These are phyloP conservation scores for Scaptomyza graminum DNA, from an alignment of 1,140 invertebrate genomes.

Conservation along the genomic window DNA sequence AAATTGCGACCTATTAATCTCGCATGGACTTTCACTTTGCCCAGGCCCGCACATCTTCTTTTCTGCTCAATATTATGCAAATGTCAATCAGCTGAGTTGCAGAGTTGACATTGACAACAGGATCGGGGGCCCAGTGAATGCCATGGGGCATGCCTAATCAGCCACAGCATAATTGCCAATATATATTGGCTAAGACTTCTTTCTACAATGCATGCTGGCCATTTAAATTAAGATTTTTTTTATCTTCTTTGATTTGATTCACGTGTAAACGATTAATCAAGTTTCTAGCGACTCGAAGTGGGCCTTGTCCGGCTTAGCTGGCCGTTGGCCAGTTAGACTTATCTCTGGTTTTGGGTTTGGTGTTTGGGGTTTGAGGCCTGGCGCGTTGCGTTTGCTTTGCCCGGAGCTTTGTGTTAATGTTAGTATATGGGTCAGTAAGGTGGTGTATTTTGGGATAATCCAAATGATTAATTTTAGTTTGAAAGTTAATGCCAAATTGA, in stretches of 20 bases:
- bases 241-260: slow-evolving; percentile 63
- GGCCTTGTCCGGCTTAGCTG: slow-evolving; percentile 22
- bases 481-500: slow-evolving; percentile 76
- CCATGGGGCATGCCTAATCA: slow-evolving; percentile 42
- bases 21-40: slow-evolving; percentile 73
- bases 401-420: slow-evolving; percentile 45
- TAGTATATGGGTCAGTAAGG: slow-evolving; percentile 75
- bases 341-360: slow-evolving; percentile 14
- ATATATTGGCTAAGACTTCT: slow-evolving; percentile 62
- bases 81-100: slow-evolving; percentile 62
- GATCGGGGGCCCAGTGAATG: slow-evolving; percentile 43
- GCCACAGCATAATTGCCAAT: slow-evolving; percentile 68
- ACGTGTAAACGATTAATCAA: slow-evolving; percentile 80
- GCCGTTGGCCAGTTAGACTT: slow-evolving; percentile 31
- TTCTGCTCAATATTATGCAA: slow-evolving; percentile 60
- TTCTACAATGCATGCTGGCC: slow-evolving; percentile 49
- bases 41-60: slow-evolving; percentile 41
- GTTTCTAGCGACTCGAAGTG: slow-evolving; percentile 40
- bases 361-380: slow-evolving; percentile 8
- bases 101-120: slow-evolving; percentile 63
- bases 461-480: slow-evolving; percentile 45
- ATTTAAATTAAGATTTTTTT: slow-evolving; percentile 68
- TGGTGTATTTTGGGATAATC: slow-evolving; percentile 57
- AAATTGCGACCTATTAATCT: slow-evolving; percentile 79
- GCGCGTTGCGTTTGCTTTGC: slow-evolving; percentile 38